Percentiles rank a stretch among this genome's conserved stretches.
phyloP scores from a whole-genome alignment of 1,140 invertebrate species.

The Brachionus asplanchnoidis region DNA sequence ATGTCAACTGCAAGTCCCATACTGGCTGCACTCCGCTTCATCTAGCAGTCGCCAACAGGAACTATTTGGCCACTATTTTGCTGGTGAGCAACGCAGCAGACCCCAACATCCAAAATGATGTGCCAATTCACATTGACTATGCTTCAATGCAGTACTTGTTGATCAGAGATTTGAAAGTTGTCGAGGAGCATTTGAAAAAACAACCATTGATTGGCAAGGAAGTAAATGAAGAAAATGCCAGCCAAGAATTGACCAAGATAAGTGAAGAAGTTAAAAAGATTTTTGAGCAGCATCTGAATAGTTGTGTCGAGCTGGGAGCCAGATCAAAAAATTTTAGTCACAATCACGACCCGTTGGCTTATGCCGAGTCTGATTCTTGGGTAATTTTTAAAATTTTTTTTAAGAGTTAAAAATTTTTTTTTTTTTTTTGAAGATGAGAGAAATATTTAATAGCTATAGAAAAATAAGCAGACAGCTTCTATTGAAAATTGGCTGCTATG shows the following conservation, averaged over 20 bases:
- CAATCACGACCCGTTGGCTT: background rate
- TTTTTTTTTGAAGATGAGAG: background rate
- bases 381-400: background rate
- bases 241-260: background rate
- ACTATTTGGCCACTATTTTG: background rate
- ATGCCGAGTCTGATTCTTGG: background rate
- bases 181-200: constrained; percentile 3
- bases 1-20: background rate
- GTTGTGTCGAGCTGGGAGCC: background rate
- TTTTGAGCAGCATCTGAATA: background rate
- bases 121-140: background rate
- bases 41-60: background rate
- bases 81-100: background rate
- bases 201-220: background rate
- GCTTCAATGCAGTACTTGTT: background rate
- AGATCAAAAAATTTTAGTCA: background rate
- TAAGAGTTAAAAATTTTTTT: background rate
- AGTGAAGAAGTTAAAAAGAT: background rate
- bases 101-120: constrained; percentile 18
- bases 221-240: background rate
- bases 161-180: background rate
- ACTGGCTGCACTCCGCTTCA: constrained; percentile 10
- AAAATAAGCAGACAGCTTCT: background rate
- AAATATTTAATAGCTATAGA: background rate
- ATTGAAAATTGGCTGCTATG: background rate